Evolutionary conservation across 2,888 invertebrate species (phyloP), one percentile per base, ranked within the genome.

Genomic region (Pyrgus malvae): DNA sequence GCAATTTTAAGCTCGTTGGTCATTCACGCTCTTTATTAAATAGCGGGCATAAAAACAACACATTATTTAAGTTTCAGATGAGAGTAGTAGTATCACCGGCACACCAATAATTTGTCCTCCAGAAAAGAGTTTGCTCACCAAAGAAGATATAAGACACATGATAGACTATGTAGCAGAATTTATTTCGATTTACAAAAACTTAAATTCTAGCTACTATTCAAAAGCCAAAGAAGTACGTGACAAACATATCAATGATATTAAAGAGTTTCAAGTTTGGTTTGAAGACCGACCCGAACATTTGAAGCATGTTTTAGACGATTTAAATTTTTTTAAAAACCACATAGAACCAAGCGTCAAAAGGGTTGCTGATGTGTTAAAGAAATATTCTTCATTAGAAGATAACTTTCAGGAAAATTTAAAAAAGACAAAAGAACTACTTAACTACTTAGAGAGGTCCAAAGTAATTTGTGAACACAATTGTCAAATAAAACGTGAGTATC

Each of bases 241-340:
- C 14, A 63, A 61, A 27, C 51, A 70, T 55, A 14, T 59, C 11
- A 12, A 58, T 1, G 42, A 65, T 17, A 46, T 74, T 17, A 41
- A 67, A 31, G 38, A 59, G 2, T 70, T 72, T 21, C 58, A 57
- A 9, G 11, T 56, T 11, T 62, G 55, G 55, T 58, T 74, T 2
- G 33, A 60, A 14, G 57, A 68, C 17, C 67, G 67, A 2, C 74
- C 78, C 1, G 33, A 57, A 21, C 76, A 78, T 65, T 62, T 81
- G n/a, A 61, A 65, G 48, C 66, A 80, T 49, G 61, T 76, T 17
- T 31, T 82, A 16, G 45, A 69, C n/a, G 65, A 69, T 33, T 58
- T 79, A n/a, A 51, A 46, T 2, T n/a, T 25, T 3, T 54, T 51
- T 0, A 66, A 67, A 3, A 29, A 57, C 3, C 31, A 48, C 12